These are phyloP conservation scores for Stramonita haemastoma DNA, from an alignment of 2,888 invertebrate genomes.

Conservation along the genomic window DNA sequence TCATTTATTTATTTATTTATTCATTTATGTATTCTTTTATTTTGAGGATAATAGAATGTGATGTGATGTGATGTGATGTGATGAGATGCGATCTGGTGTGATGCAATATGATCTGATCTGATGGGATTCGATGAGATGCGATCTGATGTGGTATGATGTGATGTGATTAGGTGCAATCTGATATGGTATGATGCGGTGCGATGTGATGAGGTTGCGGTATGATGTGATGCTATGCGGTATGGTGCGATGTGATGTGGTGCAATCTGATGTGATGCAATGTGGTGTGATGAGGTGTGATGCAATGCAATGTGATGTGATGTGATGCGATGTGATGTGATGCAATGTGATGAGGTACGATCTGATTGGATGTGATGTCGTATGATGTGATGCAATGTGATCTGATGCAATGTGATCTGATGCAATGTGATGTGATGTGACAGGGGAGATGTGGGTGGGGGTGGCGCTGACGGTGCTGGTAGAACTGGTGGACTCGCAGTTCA, in stretches of 20 bases:
- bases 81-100: neutral
- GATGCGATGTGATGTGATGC: too few relatives aligned
- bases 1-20: too few relatives aligned
- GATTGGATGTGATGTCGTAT: too few relatives aligned
- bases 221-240: neutral
- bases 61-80: neutral
- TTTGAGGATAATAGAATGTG: neutral
- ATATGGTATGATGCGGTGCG: neutral
- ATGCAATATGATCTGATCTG: neutral
- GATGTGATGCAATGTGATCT: too few relatives aligned
- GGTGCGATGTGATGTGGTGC: neutral
- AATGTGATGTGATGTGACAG: conserved; percentile 51
- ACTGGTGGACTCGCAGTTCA: conserved; percentile 74
- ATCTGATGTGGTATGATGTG: neutral
- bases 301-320: too few relatives aligned
- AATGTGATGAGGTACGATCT: too few relatives aligned
- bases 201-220: neutral
- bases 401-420: too few relatives aligned
- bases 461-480: conserved; percentile 76
- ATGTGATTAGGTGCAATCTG: neutral
- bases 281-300: too few relatives aligned
- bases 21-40: too few relatives aligned
- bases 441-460: conserved; percentile 78
- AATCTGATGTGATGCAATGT: too few relatives aligned
- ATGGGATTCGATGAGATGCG: neutral